Conservation (phyloP, 1,140 invertebrate species). For the Uloborus diversus region DNA sequence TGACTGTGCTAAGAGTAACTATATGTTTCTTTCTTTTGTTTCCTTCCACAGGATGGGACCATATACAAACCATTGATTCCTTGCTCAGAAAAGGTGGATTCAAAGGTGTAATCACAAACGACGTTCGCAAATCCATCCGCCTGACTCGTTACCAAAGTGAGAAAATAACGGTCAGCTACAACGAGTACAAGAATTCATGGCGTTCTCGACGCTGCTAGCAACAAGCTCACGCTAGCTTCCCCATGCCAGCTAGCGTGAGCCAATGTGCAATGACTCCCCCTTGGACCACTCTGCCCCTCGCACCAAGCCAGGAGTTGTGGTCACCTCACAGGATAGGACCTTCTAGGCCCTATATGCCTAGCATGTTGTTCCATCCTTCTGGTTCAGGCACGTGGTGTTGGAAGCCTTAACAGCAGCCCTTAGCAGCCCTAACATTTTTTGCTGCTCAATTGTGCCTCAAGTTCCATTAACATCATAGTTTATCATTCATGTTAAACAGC, state of each 20-base stretch:
- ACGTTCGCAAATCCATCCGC: conserved; percentile 87
- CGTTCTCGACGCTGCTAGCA: conserved; percentile 59
- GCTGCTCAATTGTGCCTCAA: conserved; percentile 40
- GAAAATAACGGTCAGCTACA: conserved; percentile 83
- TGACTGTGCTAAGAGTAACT: too few species aligned
- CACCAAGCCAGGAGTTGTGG: background rate
- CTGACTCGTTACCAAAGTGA: conserved; percentile 94
- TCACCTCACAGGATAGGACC: conserved; percentile 7
- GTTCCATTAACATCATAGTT: conserved; percentile 50
- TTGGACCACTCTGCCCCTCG: conserved; percentile 12
- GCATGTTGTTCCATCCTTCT: conserved; percentile 1
- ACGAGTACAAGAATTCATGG: conserved; percentile 78
- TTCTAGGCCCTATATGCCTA: background rate
- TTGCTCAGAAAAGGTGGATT: conserved; percentile 96
- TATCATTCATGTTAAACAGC: conserved; percentile 42
- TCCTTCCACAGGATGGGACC: conserved; percentile 89
- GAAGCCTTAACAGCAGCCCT: conserved; percentile 27
- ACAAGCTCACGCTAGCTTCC: conserved; percentile 55
- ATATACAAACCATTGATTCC: conserved; percentile 97
- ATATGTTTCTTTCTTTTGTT: too few species aligned
- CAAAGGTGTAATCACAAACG: conserved; percentile 86
- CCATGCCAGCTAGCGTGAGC: conserved; percentile 46
- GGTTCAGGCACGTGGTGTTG: conserved; percentile 25
- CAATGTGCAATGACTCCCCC: conserved; percentile 2
- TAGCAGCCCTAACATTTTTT: background rate